Evolutionary conservation across 2,888 invertebrate genomes (phyloP).

Genomic region (Hirtodrosophila trivittata): DNA sequence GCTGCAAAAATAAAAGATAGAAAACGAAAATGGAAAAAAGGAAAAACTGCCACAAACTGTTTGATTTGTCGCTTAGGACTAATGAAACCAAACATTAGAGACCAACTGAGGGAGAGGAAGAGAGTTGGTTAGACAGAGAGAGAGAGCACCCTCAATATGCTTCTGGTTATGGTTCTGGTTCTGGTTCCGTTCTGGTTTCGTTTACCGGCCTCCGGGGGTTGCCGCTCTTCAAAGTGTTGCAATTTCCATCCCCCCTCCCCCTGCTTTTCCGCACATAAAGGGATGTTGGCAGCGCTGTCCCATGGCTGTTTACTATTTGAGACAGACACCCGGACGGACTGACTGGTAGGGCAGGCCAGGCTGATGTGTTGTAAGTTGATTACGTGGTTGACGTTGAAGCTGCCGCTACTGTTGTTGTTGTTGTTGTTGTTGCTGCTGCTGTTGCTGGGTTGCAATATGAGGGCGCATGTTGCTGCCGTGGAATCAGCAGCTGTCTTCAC

Average conservation of each 20-base stretch:
- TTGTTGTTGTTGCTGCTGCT: constrained; percentile 46
- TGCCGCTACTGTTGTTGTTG: constrained; percentile 39
- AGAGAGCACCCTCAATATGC: constrained; percentile 45
- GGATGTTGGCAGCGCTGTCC: constrained; percentile 33
- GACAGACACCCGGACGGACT: constrained; percentile 12
- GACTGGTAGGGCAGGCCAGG: constrained; percentile 17
- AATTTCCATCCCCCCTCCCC: constrained; percentile 46
- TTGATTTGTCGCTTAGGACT: constrained; percentile 80
- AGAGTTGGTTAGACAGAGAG: neutral
- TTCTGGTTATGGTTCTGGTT: constrained; percentile 36
- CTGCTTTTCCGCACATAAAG: constrained; percentile 28
- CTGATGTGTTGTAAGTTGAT: constrained; percentile 70
- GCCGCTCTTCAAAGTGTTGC: constrained; percentile 52
- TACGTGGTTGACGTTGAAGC: constrained; percentile 75
- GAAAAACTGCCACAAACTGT: constrained; percentile 77
- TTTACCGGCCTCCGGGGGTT: constrained; percentile 37
- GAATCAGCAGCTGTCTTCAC: constrained; percentile 63
- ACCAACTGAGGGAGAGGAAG: neutral
- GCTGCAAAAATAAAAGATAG: constrained; percentile 27
- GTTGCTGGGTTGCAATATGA: constrained; percentile 63
- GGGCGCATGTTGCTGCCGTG: constrained; percentile 64
- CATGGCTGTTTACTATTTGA: constrained; percentile 46
- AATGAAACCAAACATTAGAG: constrained; percentile 78
- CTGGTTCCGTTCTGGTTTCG: constrained; percentile 19
- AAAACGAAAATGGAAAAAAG: constrained; percentile 14